Evolutionary conservation across 2,888 invertebrate genomes (phyloP).

Genomic region (Heteromurus nitidus): DNA sequence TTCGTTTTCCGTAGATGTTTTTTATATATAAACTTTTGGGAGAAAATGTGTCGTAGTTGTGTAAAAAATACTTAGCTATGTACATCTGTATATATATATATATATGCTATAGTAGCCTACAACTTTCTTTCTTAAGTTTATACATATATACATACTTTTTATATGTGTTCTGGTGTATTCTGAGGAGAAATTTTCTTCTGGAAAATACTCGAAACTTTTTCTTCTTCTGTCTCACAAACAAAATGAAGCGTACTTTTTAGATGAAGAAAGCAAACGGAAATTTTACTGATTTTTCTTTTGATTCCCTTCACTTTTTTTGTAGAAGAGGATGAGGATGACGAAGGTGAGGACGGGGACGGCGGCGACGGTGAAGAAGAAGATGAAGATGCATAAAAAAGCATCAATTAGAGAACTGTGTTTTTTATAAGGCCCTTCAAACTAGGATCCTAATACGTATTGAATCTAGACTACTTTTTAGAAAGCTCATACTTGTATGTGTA

Average conservation of each 20-base stretch:
- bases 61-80: too few relatives aligned
- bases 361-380: conserved; percentile 81
- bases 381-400: conserved; percentile 77
- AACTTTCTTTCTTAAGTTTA: too few relatives aligned
- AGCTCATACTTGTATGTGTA: conserved; percentile 66
- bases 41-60: too few relatives aligned
- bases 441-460: conserved; percentile 67
- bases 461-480: conserved; percentile 67
- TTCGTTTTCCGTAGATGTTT: too few relatives aligned
- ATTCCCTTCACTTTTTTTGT: conserved; percentile 67
- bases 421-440: conserved; percentile 69
- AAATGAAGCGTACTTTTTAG: neutral
- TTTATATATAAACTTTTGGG: too few relatives aligned
- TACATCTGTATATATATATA: too few relatives aligned
- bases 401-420: conserved; percentile 69
- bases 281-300: conserved; percentile 60
- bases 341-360: conserved; percentile 81
- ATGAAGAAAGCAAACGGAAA: neutral
- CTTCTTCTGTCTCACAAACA: neutral
- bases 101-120: too few relatives aligned
- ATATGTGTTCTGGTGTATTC: neutral
- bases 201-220: too few relatives aligned
- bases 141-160: too few relatives aligned
- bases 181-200: neutral
- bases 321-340: conserved; percentile 78